Percentiles rank a stretch among this genome's conserved stretches.
Evolutionary conservation across 2,888 invertebrate genomes (phyloP).

Genomic region (Nezara viridula): DNA sequence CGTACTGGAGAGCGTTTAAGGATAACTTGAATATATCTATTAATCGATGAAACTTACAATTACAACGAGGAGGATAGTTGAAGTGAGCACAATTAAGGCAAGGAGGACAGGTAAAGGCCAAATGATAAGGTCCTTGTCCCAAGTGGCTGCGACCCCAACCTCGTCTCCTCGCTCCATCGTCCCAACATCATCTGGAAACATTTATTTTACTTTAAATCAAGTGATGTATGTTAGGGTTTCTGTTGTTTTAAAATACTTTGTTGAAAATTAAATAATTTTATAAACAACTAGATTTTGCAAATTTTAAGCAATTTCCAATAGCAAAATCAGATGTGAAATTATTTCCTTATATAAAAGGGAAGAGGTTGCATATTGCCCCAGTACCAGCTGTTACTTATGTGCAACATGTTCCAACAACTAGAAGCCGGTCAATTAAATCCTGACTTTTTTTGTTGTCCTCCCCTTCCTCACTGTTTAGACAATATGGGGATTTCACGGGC

Average conservation of each 20-base stretch:
- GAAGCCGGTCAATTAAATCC: too few species aligned
- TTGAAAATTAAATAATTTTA: neutral
- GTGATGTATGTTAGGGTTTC: neutral
- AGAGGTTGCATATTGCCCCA: too few species aligned
- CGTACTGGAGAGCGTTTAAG: neutral
- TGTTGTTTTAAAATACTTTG: neutral
- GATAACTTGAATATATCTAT: neutral
- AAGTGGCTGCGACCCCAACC: conserved; percentile 41
- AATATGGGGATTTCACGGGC: too few species aligned
- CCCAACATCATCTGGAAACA: neutral
- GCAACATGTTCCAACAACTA: too few species aligned
- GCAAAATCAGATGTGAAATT: too few species aligned
- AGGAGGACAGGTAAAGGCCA: conserved; percentile 57
- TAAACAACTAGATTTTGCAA: too few species aligned
- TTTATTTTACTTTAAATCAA: neutral
- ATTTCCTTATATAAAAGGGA: too few species aligned
- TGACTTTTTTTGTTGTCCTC: too few species aligned
- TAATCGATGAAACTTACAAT: conserved; percentile 41
- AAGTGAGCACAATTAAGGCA: conserved; percentile 32
- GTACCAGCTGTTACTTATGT: too few species aligned
- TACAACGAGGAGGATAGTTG: conserved; percentile 33
- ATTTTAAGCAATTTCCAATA: too few species aligned
- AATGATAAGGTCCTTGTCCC: conserved; percentile 56
- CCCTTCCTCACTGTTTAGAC: too few species aligned
- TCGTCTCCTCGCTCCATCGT: conserved; percentile 54